A percentile compares a stretch with the other conserved stretches of the same genome.
phyloP scores from a whole-genome alignment of 2,113 vertebrate species.

The Hydrolagus affinis region DNA sequence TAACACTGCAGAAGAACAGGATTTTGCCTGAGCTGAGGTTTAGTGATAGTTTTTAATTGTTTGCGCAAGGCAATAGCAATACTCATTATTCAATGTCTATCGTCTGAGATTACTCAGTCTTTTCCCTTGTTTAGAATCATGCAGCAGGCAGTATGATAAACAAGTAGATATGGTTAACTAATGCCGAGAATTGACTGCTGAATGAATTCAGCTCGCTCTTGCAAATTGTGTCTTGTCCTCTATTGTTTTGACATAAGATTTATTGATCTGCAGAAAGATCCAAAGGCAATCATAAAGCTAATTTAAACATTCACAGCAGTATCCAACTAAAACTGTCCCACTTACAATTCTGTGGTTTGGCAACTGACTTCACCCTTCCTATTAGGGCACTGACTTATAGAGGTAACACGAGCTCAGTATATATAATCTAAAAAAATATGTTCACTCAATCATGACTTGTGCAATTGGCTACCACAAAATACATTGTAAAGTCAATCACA shows the following conservation, averaged over 20 bases:
- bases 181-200: neutral
- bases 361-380: no score
- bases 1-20: neutral
- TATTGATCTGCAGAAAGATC: neutral
- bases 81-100: neutral
- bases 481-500: no score
- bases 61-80: neutral
- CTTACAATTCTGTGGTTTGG: no score
- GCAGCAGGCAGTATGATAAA: neutral
- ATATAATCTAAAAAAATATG: no score
- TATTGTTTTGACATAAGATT: neutral
- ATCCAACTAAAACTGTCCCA: no score
- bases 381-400: no score
- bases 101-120: neutral
- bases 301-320: neutral
- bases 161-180: neutral
- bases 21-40: neutral
- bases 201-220: neutral
- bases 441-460: no score
- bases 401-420: no score
- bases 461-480: no score
- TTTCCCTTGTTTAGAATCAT: slow-evolving; percentile 7
- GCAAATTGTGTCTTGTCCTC: neutral
- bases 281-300: neutral
- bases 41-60: neutral